Percentiles rank a stretch among this genome's conserved stretches.
Evolutionary conservation across 2,113 vertebrate genomes (phyloP).

Genomic region (Phaethon lepturus): DNA sequence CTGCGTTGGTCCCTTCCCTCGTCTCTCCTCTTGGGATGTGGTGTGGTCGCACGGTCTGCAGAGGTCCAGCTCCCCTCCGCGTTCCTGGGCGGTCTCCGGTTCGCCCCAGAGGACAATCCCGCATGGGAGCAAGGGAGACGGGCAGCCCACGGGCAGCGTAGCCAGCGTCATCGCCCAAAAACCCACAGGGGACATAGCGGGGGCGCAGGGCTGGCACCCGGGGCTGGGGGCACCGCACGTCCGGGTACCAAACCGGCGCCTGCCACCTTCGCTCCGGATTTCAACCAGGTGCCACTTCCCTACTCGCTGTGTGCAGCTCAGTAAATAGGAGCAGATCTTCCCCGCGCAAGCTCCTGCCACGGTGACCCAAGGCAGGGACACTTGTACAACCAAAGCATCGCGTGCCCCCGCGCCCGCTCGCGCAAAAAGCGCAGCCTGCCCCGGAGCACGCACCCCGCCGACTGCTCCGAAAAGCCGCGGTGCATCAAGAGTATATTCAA

Average conservation of each 20-base stretch:
- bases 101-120: not conserved
- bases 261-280: not conserved
- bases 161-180: not conserved
- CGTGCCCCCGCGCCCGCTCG: not conserved
- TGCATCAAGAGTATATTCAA: not conserved
- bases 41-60: not conserved
- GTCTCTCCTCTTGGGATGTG: fast-evolving
- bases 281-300: not conserved
- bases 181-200: not conserved
- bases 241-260: not conserved
- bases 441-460: fast-evolving
- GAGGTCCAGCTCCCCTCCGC: not conserved
- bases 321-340: not conserved
- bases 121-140: fast-evolving
- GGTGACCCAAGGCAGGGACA: not conserved
- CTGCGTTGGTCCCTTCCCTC: not conserved
- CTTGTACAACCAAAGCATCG: not conserved
- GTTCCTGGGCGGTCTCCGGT: not conserved
- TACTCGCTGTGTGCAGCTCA: not conserved
- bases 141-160: not conserved
- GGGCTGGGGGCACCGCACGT: fast-evolving
- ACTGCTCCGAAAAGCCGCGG: not conserved
- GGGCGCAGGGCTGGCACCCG: not conserved
- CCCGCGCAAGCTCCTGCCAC: not conserved
- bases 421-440: not conserved